phyloP scores from a whole-genome alignment of 2,113 vertebrate species.

The Tachysurus fulvidraco region DNA sequence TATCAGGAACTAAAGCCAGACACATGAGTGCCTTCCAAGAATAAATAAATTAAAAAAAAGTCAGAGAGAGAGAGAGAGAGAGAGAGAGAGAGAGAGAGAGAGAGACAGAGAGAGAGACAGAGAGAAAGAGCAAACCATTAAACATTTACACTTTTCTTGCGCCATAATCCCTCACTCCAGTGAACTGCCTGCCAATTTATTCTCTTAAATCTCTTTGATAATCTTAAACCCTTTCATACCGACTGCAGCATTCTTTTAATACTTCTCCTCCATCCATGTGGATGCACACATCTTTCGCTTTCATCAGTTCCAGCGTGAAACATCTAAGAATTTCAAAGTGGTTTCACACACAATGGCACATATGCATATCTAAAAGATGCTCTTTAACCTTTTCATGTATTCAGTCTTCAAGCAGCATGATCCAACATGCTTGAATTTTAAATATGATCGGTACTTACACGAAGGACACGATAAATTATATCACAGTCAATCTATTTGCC shows the following conservation, averaged over 20 bases:
- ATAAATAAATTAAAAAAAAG: constrained; percentile 24
- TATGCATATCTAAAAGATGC: constrained; percentile 4
- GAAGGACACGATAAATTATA: constrained; percentile 39
- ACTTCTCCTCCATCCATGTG: constrained; percentile 41
- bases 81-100: background rate
- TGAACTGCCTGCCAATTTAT: constrained; percentile 64
- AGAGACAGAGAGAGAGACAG: background rate
- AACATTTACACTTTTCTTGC: constrained; percentile 63
- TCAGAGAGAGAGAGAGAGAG: background rate
- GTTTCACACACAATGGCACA: constrained; percentile 28
- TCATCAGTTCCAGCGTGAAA: constrained; percentile 30
- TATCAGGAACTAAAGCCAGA: constrained; percentile 52
- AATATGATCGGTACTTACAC: constrained; percentile 36
- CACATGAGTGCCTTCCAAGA: constrained; percentile 55
- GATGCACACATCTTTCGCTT: constrained; percentile 36
- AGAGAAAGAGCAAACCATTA: constrained; percentile 52
- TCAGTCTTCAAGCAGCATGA: constrained; percentile 16
- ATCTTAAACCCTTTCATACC: constrained; percentile 64
- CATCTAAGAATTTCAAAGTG: constrained; percentile 14
- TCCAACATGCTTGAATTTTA: constrained; percentile 29
- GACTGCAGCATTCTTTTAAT: constrained; percentile 21
- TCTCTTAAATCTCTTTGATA: constrained; percentile 67
- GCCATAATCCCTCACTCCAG: constrained; percentile 57
- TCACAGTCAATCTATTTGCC: constrained; percentile 28
- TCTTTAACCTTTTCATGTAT: constrained; percentile 1